Evolutionary conservation across 1,140 invertebrate genomes (phyloP), one percentile per base, ranked within the genome.

Genomic region (Psix sp.): DNA sequence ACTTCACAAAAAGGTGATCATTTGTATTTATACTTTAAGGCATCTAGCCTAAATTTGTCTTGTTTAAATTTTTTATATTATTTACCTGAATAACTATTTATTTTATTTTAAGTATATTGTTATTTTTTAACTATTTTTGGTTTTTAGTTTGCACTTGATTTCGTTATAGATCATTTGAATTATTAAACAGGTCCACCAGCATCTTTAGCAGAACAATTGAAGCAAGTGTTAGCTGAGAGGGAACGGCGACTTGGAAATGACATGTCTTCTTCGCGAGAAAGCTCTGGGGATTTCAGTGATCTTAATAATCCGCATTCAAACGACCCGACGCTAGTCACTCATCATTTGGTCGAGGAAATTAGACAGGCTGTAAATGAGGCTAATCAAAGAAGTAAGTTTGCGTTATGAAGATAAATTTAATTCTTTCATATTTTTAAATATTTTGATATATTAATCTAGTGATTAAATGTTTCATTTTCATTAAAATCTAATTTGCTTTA

Each of bases 331-430:
- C 82, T 86, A 77, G 86, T 93, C 73, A 93, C 92, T 74, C 92
- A 94, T 88, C 91, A 92, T 84, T 88, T 94, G 62, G 91, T 93
- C 42, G 93, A 94, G 80, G 93, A 94, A 88, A 94, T 94, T 76
- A 89, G 93, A 66, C 92, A 93, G 84, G 93, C 93, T 75, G 93
- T 95, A 71, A 94, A 91, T 81, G 93, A 94, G 83, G 93, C 93
- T 54, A 94, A 94, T 89, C 92, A 92, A 71, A 90, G 92, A 92
- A 92, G 93, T 93, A 40, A 29, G 4, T 24, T 24, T 33, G 29
- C 5, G 3, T 10, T 3, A 13, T 35, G 5, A 11, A 13, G 5
- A 13, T 35, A 10, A 33, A 13, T 35, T 26, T 40, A 88, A 33
- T 38, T 29, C 29, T 40, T 66, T 18, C 5, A 9, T 16, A 17